Conservation (phyloP, 2,888 invertebrate species). For the Cheilosia soror region DNA sequence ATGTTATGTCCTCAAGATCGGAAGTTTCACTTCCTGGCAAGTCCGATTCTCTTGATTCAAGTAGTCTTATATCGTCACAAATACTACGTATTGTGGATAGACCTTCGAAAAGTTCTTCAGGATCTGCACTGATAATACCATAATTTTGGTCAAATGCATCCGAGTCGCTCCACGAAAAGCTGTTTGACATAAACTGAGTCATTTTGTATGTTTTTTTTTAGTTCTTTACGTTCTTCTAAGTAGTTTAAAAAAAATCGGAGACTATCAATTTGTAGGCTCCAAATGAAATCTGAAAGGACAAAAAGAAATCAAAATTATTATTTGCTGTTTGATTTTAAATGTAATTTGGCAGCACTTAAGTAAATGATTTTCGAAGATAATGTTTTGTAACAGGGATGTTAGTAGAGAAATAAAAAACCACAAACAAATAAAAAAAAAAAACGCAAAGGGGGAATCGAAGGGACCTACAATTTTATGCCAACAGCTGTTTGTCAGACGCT, state of each 20-base stretch:
- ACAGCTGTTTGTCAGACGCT: no score
- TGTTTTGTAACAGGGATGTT: neutral
- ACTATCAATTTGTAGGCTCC: neutral
- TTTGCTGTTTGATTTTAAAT: neutral
- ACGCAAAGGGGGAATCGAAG: neutral
- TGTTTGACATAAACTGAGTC: slow-evolving; percentile 46
- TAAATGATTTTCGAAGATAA: neutral
- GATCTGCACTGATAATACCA: slow-evolving; percentile 57
- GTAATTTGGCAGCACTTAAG: slow-evolving; percentile 1
- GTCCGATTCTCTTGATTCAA: slow-evolving; percentile 27
- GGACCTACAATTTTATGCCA: no score
- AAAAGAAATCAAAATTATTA: neutral
- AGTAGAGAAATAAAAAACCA: neutral
- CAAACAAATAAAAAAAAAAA: neutral
- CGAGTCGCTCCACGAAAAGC: slow-evolving; percentile 33
- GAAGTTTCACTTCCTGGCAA: slow-evolving; percentile 39
- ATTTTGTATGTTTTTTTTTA: slow-evolving; percentile 29
- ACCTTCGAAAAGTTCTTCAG: slow-evolving; percentile 53
- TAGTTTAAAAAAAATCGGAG: neutral
- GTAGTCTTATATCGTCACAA: slow-evolving; percentile 52
- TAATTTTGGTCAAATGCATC: slow-evolving; percentile 27
- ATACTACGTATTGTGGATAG: slow-evolving; percentile 50
- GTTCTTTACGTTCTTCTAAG: neutral
- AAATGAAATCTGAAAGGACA: slow-evolving; percentile 46
- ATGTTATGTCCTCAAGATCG: slow-evolving; percentile 56